Base-by-base conservation (phyloP, 2,113 vertebrate genomes). In the Apodemus sylvaticus region DNA sequence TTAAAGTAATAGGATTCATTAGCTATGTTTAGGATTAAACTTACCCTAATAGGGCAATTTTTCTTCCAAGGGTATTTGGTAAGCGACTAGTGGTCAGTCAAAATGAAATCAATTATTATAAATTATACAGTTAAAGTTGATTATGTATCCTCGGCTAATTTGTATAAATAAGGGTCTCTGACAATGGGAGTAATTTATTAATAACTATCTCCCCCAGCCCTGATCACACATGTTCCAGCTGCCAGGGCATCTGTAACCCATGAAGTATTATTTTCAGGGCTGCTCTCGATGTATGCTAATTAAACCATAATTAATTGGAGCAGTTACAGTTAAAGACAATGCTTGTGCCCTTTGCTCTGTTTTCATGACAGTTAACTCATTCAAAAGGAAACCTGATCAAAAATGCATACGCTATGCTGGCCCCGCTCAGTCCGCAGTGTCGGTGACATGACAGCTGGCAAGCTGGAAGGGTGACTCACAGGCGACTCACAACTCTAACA, bases 1-100 rank as follows among this genome's bases (percentile, higher is more conserved):
- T 99, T 99, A 99, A 99, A 99, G 99, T 99, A 98, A 98, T 99
- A 98, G 99, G 98, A 99, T 99, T 99, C 99, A 98, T 99, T 99
- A 99, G 99, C 99, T 99, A 99, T 99, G 99, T 99, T 99, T 99
- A 99, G 99, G 99, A 99, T 99, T 99, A 99, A 99, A 99, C 99
- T 99, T 99, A 99, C 98, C 98, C 99, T 99, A 99, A 99, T 99
- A 99, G 99, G 99, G 99, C 99, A 98, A 99, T 99, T 99, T 99
- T 99, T 99, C 99, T 99, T 99, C 99, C 42, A 81, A 97, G 98
- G 98, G 98, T 98, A 97, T 98, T 98, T 98, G 99, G 99, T 99
- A 98, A 98, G 95, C 98, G 98, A 98, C 98, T 97, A 98, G 98
- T 98, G 99, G 99, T 99, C 99, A 99, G 99, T 99, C 99, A 99